Evolutionary conservation across 1,140 invertebrate species (phyloP), one percentile per base, ranked within the genome.

Genomic region (Sinonovacula constricta): DNA sequence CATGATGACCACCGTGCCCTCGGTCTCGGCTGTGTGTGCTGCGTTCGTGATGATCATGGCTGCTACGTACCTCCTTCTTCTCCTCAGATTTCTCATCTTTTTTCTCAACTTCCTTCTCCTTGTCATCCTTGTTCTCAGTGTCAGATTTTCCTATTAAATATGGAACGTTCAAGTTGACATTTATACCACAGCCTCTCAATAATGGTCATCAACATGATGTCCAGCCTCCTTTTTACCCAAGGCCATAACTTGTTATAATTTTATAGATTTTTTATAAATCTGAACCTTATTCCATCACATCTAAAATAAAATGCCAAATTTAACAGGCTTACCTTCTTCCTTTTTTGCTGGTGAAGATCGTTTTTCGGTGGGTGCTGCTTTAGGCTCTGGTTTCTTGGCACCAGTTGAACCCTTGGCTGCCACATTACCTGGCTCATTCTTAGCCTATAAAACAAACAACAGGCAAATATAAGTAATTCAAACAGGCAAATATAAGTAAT

Each of bases 361-460:
- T 59, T 82, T 84, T 12, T 83, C 77, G 3, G 82, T 82, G 28
- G 80, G 18, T 31, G 77, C 79, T 26, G 76, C 80, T 30, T 68
- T 78, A 10, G 75, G 28, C 22, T 76, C 77, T 57, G 82, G 65
- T 66, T 83, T 81, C 28, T 66, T 76, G n/a, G 63, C 60, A 10
- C 72, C 59, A 15, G 65, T 76, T n/a, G 65, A 67, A 3, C 60
- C 36, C 53, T 74, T 79, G 49, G 81, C 49, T 26, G 75, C 34
- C 31, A 82, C 65, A 49, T 77, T 62, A 18, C 85, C 81, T 15
- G 89, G 89, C 39, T 89, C 89, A 81, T 83, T 88, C 74, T 90
- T 90, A 10, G 89, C 89, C 87, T 89, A 57, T 15, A 72, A 80
- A 67, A 71, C 57, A 34, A 74, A 15, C 22, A 31, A 67, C 45